These are phyloP conservation scores for Pholis gunnellus DNA, from an alignment of 2,113 vertebrate genomes.

Conservation along the genomic window DNA sequence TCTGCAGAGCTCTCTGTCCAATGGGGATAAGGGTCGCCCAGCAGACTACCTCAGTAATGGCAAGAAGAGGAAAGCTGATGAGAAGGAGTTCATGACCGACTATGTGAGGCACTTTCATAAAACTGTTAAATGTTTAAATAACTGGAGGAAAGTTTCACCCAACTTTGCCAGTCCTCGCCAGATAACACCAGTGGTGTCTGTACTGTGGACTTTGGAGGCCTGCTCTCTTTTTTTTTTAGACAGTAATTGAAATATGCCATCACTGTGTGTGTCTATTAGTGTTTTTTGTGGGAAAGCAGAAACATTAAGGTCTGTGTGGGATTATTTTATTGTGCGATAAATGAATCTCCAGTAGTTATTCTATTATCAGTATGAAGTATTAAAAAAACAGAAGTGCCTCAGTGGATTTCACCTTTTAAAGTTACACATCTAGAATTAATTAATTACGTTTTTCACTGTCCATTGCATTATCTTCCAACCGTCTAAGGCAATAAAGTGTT, in stretches of 20 bases:
- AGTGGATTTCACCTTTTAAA: slow-evolving; percentile 22
- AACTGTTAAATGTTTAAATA: slow-evolving; percentile 46
- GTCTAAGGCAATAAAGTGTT: slow-evolving; percentile 13
- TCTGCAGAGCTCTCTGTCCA: slow-evolving; percentile 85
- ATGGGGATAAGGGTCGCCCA: slow-evolving; percentile 88
- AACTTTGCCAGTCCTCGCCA: not conserved
- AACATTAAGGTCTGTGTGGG: not conserved
- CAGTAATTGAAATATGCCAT: slow-evolving; percentile 25
- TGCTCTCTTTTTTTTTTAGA: slow-evolving; percentile 19
- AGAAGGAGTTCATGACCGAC: slow-evolving; percentile 92
- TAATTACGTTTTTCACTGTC: slow-evolving; percentile 8
- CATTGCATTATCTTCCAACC: not conserved
- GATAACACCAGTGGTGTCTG: slow-evolving; percentile 3
- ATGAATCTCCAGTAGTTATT: slow-evolving; percentile 12
- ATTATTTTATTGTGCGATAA: slow-evolving; percentile 3
- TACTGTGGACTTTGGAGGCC: slow-evolving; percentile 10
- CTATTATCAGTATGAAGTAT: not conserved
- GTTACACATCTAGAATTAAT: slow-evolving; percentile 24
- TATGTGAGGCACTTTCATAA: slow-evolving; percentile 83
- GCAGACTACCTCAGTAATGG: slow-evolving; percentile 92
- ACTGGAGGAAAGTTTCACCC: slow-evolving; percentile 41
- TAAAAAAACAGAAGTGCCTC: not conserved
- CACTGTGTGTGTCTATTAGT: not conserved
- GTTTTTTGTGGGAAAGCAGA: slow-evolving; percentile 1
- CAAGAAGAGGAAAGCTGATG: slow-evolving; percentile 94